phyloP scores from a whole-genome alignment of 2,888 invertebrate genomes.

The Oxycera nigricornis region DNA sequence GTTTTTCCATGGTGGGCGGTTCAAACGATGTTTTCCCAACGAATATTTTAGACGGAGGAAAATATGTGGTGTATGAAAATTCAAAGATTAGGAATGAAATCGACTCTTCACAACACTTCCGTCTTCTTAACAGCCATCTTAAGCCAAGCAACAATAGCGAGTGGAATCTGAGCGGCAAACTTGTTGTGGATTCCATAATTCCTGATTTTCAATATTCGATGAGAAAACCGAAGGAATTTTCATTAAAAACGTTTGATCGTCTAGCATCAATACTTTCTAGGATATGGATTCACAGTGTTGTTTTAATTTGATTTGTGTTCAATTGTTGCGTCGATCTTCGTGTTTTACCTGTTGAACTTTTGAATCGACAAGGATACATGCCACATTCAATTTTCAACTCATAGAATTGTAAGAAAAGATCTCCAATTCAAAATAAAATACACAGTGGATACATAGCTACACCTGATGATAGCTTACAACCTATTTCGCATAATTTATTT shows the following conservation, averaged over 20 bases:
- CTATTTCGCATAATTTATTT: too few species aligned
- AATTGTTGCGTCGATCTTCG: too few species aligned
- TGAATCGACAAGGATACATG: too few species aligned
- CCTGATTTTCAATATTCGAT: constrained; percentile 38
- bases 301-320: background rate
- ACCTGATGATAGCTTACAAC: too few species aligned
- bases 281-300: background rate
- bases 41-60: background rate
- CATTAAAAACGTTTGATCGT: constrained; percentile 27
- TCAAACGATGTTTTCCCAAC: background rate
- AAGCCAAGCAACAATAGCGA: constrained; percentile 19
- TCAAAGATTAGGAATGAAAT: background rate
- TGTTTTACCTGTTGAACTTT: too few species aligned
- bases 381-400: too few species aligned
- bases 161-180: background rate
- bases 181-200: constrained; percentile 34
- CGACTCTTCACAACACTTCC: background rate
- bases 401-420: too few species aligned
- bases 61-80: background rate
- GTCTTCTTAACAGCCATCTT: background rate
- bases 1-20: background rate
- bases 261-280: background rate
- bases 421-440: too few species aligned
- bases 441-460: too few species aligned
- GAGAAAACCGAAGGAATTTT: constrained; percentile 34